Evolutionary conservation across 2,113 vertebrate species (phyloP), one percentile per base, ranked within the genome.

Genomic region (Oophaga pumilio): DNA sequence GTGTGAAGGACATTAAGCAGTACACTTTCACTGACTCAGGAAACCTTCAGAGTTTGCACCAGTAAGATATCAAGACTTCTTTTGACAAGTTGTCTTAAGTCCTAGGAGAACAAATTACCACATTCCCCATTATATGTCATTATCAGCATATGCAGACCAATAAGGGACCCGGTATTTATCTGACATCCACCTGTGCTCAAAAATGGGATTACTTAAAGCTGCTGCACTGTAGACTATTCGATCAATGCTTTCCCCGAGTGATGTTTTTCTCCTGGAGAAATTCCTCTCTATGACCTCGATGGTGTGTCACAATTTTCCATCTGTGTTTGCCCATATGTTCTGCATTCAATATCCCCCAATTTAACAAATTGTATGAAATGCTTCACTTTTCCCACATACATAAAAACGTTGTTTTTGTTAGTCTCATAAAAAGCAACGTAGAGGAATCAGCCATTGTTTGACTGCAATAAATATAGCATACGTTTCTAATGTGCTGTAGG

Each of bases 361-460:
- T 83, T 83, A 56, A 83, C 80, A 83, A 82, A 68, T 88, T 83
- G 62, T 62, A 26, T 83, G 62, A 88, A 88, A 82, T 62, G n/a
- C 71, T 82, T 76, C 18, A 17, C 52, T 82, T 52, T 74, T 64
- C 62, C 15, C 33, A 26, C 86, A 60, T 68, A 76, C 22, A 57
- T 88, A 76, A 76, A 85, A 83, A 76, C 43, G 24, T 76, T 82
- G 49, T 76, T 88, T 83, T 83, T 83, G 71, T 26, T 64, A 83
- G 86, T 56, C 57, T 22, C 87, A 49, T 81, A 76, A 77, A 83
- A 77, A 57, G 43, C 28, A 59, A 74, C 10, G 52, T 43, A 62
- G 33, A 28, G 12, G 50, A 80, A 69, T 57, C 20, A 13, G n/a
- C 26, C 24, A 57, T 81, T 62, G 53, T 82, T 76, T 87, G 79